Evolutionary conservation across 1,140 invertebrate species (phyloP).

Genomic region (Rhagoletis pomonella): DNA sequence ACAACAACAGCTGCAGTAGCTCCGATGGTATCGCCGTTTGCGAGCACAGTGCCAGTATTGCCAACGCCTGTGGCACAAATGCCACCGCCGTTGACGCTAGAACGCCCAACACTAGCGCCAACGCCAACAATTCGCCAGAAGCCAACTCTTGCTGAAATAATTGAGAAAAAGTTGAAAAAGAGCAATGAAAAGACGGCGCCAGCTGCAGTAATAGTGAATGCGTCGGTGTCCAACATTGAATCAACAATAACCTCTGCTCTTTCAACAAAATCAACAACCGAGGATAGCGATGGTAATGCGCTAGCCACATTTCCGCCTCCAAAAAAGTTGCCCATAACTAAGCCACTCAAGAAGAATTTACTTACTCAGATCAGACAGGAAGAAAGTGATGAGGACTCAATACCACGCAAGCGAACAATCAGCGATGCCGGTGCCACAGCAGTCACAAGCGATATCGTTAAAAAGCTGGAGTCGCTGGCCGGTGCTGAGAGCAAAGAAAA

Average conservation of each 20-base stretch:
- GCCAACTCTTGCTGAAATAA: constrained; percentile 68
- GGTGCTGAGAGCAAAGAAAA: not conserved
- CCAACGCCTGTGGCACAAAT: not conserved
- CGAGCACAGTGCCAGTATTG: too few species aligned
- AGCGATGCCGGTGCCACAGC: constrained; percentile 59
- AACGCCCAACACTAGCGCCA: not conserved
- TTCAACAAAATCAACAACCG: not conserved
- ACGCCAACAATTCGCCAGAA: constrained; percentile 59
- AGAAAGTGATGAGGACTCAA: constrained; percentile 69
- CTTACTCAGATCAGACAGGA: constrained; percentile 67
- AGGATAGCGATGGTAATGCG: not conserved
- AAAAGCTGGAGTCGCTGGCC: not conserved
- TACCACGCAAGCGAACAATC: constrained; percentile 65
- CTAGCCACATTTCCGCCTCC: constrained; percentile 55
- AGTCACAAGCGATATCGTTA: not conserved
- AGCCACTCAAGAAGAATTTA: constrained; percentile 69
- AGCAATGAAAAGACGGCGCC: constrained; percentile 53
- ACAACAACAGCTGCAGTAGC: too few species aligned
- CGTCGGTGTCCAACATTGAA: too few species aligned
- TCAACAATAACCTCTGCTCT: not conserved
- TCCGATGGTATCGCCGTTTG: not conserved
- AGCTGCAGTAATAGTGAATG: not conserved
- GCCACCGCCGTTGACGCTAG: not conserved
- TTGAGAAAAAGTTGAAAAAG: constrained; percentile 70
- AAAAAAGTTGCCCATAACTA: constrained; percentile 68